Conservation (phyloP, 2,888 invertebrate genomes). For the Pseudanteris insignis region DNA sequence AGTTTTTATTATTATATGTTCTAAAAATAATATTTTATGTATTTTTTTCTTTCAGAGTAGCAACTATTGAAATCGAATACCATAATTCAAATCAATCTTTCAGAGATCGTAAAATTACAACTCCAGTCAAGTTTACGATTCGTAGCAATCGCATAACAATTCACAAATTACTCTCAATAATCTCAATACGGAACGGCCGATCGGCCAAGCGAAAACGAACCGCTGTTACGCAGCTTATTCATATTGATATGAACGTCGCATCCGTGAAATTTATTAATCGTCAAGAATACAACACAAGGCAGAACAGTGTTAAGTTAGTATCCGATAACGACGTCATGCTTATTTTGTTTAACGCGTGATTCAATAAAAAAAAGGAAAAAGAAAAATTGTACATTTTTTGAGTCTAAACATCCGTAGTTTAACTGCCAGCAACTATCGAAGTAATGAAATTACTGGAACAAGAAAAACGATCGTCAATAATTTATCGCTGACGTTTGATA, state of each 20-base stretch:
- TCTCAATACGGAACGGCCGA: constrained; percentile 33
- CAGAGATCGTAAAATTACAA: neutral
- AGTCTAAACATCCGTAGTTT: too few relatives aligned
- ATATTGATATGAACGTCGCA: constrained; percentile 44
- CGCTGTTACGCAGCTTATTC: constrained; percentile 43
- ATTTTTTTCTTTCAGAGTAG: constrained; percentile 3
- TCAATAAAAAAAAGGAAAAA: too few relatives aligned
- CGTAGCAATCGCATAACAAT: constrained; percentile 15
- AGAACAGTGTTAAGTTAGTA: constrained; percentile 54
- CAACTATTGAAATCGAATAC: too few relatives aligned
- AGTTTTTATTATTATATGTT: too few relatives aligned
- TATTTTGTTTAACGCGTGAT: constrained; percentile 18
- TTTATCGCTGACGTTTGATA: constrained; percentile 40
- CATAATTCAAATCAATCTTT: too few relatives aligned
- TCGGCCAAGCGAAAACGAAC: constrained; percentile 37
- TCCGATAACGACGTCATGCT: constrained; percentile 45
- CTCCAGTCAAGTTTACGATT: too few relatives aligned
- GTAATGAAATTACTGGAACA: too few relatives aligned
- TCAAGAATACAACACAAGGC: constrained; percentile 42
- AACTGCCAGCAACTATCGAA: too few relatives aligned
- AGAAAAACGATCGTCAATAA: constrained; percentile 33
- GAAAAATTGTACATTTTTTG: too few relatives aligned
- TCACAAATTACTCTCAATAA: constrained; percentile 31
- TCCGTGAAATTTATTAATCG: constrained; percentile 49
- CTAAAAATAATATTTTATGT: too few relatives aligned